Evolutionary conservation across 2,113 vertebrate genomes (phyloP), one percentile per base, ranked within the genome.

Genomic region (Megalops atlanticus): DNA sequence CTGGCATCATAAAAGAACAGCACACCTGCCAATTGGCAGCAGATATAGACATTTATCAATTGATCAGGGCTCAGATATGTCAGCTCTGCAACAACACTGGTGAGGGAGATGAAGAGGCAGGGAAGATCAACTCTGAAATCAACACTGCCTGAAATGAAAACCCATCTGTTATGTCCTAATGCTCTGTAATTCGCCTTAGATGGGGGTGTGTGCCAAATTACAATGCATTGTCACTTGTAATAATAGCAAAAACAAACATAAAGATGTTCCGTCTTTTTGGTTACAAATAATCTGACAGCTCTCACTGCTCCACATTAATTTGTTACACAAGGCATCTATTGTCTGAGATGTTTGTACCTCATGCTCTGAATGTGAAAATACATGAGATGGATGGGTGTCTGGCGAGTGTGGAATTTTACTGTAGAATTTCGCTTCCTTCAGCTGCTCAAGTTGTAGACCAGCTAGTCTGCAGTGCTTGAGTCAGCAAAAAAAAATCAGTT

Each of bases 21-120:
- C 47, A 58, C 80, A 81, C 49, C 79, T 75, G 71, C 72, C 58
- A n/a, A 12, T 49, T 36, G 45, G 35, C n/a, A n/a, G 47, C 24
- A 40, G 47, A 33, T 74, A 33, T 75, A 27, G 39, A 64, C n/a
- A 35, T 58, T 40, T 35, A 39, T 41, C 14, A 68, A 6, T 39
- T 81, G 39, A 38, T 33, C 16, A 43, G 27, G 4, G 4, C 71
- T 31, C 69, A 49, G 45, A 68, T 75, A 75, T 31, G 31, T 31
- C 39, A 35, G 35, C 58, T 49, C 14, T 45, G 12, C 8, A 41
- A 33, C 36, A 35, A 72, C 16, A 12, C 15, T 36, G 27, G 0
- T 21, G 12, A 18, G 11, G 40, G 21, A n/a, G 18, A 47, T 15
- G 40, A 14, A 21, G 6, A 33, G n/a, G 33, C 38, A n/a, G n/a